Evolutionary conservation across 1,140 invertebrate genomes (phyloP).

Genomic region (Bombus superbus): DNA sequence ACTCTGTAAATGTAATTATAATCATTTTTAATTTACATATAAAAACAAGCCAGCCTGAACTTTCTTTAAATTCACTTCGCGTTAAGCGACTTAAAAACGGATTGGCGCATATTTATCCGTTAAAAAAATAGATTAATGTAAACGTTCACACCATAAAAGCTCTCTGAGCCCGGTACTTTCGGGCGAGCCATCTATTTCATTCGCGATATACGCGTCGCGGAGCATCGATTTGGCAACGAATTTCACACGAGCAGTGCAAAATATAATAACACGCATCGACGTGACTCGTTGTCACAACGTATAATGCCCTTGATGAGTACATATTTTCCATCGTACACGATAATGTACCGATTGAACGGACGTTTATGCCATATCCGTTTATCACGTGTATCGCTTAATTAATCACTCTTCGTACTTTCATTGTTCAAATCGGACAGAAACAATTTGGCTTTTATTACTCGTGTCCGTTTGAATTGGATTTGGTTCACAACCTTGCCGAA

Average conservation of each 20-base stretch:
- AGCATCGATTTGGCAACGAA: neutral
- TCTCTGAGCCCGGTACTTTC: neutral
- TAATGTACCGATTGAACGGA: constrained; percentile 20
- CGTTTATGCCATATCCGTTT: constrained; percentile 48
- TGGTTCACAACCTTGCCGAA: neutral
- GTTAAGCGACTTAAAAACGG: neutral
- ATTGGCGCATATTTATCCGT: neutral
- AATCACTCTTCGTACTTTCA: constrained; percentile 52
- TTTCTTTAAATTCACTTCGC: neutral
- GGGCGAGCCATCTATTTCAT: neutral
- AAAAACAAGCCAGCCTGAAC: too few species aligned
- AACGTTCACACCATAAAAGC: neutral
- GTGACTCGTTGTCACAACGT: constrained; percentile 21
- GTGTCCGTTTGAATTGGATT: constrained; percentile 15
- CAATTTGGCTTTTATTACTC: constrained; percentile 50
- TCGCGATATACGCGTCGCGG: neutral
- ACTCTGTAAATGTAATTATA: too few species aligned
- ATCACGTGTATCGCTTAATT: constrained; percentile 49
- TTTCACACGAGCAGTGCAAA: neutral
- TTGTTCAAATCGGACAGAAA: constrained; percentile 50
- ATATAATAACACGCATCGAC: constrained; percentile 35
- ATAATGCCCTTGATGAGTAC: constrained; percentile 36
- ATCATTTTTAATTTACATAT: too few species aligned
- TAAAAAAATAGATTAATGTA: neutral
- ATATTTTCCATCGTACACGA: constrained; percentile 33